A percentile compares a stretch with the other conserved stretches of the same genome.
phyloP scores from a whole-genome alignment of 2,888 invertebrate species.

The Melipona bicolor region DNA sequence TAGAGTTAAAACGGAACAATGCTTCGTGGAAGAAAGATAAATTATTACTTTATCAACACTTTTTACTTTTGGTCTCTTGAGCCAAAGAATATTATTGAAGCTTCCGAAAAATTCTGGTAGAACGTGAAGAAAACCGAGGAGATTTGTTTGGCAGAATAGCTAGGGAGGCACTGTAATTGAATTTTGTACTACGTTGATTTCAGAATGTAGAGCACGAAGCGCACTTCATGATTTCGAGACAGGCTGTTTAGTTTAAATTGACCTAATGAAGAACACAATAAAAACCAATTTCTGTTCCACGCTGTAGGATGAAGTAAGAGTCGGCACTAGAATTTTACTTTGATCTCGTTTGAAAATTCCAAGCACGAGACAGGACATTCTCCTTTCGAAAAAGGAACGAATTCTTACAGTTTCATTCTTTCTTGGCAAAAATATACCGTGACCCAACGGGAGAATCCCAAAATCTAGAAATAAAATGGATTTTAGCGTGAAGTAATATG shows the following conservation, averaged over 20 bases:
- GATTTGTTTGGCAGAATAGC: neutral
- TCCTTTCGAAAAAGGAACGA: neutral
- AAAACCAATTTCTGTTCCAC: neutral
- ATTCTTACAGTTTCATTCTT: neutral
- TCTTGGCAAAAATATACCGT: neutral
- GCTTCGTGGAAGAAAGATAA: neutral
- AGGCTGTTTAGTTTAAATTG: neutral
- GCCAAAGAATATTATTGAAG: neutral
- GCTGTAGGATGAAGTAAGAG: neutral
- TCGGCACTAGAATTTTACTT: neutral
- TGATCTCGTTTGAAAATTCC: slow-evolving; percentile 5
- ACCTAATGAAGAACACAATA: neutral
- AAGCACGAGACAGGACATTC: neutral
- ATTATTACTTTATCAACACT: neutral
- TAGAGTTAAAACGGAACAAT: neutral
- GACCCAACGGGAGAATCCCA: too few relatives aligned
- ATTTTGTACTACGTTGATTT: neutral
- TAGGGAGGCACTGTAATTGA: neutral
- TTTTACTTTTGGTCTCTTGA: neutral
- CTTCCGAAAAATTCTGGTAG: neutral
- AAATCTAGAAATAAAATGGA: neutral
- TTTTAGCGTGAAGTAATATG: neutral
- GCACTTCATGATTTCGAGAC: neutral
- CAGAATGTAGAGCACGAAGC: slow-evolving; percentile 4
- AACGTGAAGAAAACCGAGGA: neutral